Evolutionary conservation across 2,113 vertebrate genomes (phyloP), one percentile per base, ranked within the genome.

Genomic region (Electrona antarctica): DNA sequence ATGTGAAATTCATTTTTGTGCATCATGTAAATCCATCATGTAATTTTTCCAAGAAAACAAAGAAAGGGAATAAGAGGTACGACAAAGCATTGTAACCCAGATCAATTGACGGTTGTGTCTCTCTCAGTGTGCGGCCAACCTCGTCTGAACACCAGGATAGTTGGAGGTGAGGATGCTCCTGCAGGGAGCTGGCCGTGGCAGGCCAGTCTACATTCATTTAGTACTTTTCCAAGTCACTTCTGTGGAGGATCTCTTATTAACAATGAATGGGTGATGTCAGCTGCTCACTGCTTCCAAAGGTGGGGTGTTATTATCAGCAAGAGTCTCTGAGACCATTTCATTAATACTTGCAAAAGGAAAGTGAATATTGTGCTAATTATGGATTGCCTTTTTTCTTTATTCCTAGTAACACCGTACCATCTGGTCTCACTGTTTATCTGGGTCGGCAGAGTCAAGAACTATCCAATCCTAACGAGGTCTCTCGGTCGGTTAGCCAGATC

Each of bases 231-330:
- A 0, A 0, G 0, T 0, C 91, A 91, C 65, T 41, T 90, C 56
- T 95, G 94, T 66, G 93, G 93, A 46, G 93, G 91, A 21, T 88
- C 92, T 13, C 90, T 94, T 74, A 89, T 95, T 12, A 87, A 85
- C 64, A 84, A 47, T 0, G 11, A 78, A 7, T 95, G 94, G 93
- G 90, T 94, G 64, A 63, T 94, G 79, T 85, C 80, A 0, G 94
- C 94, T 0, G 92, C 91, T 11, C 94, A 94, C 80, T 94, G 94
- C 65, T 87, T 84, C 6, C 0, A 0, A 0, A 15, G 7, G 89
- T 90, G 7, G 83, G 69, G 13, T 21, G 12, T 52, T 12, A 47
- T 29, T 11, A 2, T 9, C 41, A 7, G n/a, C 46, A 68, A 7
- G 7, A 12, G 29, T 61, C 8, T 8, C 41, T 13, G 33, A 60